These are phyloP conservation scores for Drosophila trichaetosa DNA, from an alignment of 2,888 invertebrate genomes.

Conservation along the genomic window DNA sequence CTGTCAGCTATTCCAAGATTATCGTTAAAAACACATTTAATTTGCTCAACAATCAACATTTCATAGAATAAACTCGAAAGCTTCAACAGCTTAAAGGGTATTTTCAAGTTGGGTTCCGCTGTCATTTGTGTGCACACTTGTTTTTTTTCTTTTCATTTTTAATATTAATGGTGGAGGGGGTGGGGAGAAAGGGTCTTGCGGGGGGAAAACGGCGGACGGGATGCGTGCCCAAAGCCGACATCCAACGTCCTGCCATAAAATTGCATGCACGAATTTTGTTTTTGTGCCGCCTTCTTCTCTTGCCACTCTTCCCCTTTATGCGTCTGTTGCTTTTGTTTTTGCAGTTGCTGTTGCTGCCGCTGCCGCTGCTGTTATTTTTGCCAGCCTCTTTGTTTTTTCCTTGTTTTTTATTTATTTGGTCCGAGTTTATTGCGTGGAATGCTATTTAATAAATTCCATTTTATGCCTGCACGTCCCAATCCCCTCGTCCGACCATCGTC, in stretches of 20 bases:
- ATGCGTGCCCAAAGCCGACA: constrained; percentile 55
- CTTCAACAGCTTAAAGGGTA: background rate
- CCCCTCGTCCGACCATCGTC: background rate
- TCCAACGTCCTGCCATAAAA: constrained; percentile 75
- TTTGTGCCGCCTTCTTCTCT: constrained; percentile 7
- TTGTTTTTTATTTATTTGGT: constrained; percentile 47
- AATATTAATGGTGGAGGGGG: background rate
- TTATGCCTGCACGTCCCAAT: constrained; percentile 21
- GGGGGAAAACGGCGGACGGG: constrained; percentile 29
- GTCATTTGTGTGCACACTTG: background rate
- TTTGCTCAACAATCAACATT: no score
- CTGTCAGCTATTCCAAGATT: background rate
- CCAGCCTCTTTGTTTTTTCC: constrained; percentile 43
- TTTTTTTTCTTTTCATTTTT: constrained; percentile 23
- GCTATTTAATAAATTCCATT: constrained; percentile 80
- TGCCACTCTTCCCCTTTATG: background rate
- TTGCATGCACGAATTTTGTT: constrained; percentile 68
- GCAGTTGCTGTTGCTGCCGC: constrained; percentile 7
- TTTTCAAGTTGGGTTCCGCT: background rate
- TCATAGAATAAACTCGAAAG: background rate
- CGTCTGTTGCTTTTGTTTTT: constrained; percentile 32
- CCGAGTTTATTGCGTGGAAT: constrained; percentile 76
- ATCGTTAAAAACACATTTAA: no score
- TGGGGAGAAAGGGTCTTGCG: constrained; percentile 22
- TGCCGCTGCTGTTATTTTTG: constrained; percentile 37